Evolutionary conservation across 1,140 invertebrate species (phyloP).

Genomic region (Cydia amplana): DNA sequence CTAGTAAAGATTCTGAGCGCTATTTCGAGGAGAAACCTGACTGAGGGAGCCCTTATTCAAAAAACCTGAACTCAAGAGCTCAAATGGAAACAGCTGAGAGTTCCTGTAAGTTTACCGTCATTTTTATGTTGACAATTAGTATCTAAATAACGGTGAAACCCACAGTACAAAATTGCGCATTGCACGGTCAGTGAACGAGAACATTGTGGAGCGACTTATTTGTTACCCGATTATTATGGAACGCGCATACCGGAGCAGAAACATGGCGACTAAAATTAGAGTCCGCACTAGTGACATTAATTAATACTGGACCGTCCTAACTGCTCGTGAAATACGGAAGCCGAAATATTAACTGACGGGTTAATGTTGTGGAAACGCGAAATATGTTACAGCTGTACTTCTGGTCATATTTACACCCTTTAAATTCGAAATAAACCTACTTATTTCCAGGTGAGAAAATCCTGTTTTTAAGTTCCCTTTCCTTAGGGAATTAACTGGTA

Average conservation of each 20-base stretch:
- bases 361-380: constrained; percentile 4
- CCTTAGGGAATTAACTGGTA: neutral
- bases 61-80: neutral
- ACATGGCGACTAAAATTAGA: constrained; percentile 48
- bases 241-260: constrained; percentile 46
- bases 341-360: neutral
- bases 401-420: neutral
- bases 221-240: constrained; percentile 49
- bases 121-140: constrained; percentile 17
- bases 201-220: constrained; percentile 50
- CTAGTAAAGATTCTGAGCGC: too few relatives aligned
- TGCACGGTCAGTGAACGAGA: constrained; percentile 60
- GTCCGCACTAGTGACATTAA: constrained; percentile 39
- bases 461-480: neutral
- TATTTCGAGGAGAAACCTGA: too few relatives aligned
- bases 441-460: neutral
- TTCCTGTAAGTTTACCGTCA: neutral
- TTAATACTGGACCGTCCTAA: constrained; percentile 44
- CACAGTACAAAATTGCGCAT: constrained; percentile 52
- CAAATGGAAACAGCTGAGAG: neutral
- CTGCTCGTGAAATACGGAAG: constrained; percentile 35
- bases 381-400: neutral
- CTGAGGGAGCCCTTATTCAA: too few relatives aligned
- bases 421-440: neutral
- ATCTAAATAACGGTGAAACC: constrained; percentile 25